These are phyloP conservation scores for Montipora sp. DNA, from an alignment of 64 coral and sea anemone species.

Conservation along the genomic window DNA sequence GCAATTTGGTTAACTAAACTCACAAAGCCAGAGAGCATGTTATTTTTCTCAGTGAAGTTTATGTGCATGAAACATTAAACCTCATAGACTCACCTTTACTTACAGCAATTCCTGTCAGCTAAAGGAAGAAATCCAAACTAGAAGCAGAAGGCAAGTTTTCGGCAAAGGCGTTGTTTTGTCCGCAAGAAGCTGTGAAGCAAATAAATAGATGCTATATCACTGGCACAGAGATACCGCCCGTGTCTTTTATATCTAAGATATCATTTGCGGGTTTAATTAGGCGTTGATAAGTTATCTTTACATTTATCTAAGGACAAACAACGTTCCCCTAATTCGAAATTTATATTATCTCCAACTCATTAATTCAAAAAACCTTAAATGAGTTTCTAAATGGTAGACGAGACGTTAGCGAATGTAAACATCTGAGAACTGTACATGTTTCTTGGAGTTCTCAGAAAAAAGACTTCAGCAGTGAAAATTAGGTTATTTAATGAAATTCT, in stretches of 20 bases:
- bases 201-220: conserved; percentile 14
- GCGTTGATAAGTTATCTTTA: conserved; percentile 26
- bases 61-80: no score
- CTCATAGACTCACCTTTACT: not conserved
- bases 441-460: no score
- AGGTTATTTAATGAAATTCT: not conserved
- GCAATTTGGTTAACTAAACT: no score
- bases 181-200: conserved; percentile 4
- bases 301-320: conserved; percentile 50
- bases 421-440: no score
- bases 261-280: conserved; percentile 50
- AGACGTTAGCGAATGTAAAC: no score
- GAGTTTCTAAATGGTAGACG: not conserved
- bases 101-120: not conserved
- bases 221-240: not conserved
- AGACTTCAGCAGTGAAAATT: not conserved
- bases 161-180: not conserved
- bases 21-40: no score
- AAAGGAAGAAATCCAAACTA: no score
- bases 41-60: no score
- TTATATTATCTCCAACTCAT: not conserved
- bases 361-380: conserved; percentile 22
- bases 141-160: no score
- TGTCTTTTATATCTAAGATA: conserved; percentile 8
- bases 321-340: conserved; percentile 26